Conservation (phyloP, 2,113 vertebrate genomes). For the Aldabrachelys gigantea region DNA sequence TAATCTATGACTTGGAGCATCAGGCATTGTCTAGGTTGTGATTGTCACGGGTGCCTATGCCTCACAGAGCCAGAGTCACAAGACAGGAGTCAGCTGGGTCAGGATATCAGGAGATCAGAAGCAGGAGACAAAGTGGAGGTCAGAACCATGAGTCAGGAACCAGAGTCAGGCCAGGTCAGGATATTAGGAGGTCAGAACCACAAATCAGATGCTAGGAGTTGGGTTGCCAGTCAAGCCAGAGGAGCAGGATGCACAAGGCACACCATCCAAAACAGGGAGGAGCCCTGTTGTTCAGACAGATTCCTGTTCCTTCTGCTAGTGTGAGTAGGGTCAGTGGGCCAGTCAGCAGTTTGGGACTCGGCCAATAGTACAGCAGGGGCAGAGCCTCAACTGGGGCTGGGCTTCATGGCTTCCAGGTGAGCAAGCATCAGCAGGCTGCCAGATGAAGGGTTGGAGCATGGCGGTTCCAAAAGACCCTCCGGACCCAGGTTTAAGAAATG, state of each 20-base stretch:
- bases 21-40: background rate
- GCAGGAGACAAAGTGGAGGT: too few species aligned
- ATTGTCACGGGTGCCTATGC: too few species aligned
- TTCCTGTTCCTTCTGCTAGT: background rate
- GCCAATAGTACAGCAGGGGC: background rate
- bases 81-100: background rate
- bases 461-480: background rate
- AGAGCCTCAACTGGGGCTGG: background rate
- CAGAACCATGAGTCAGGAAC: too few species aligned
- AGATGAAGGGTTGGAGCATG: background rate
- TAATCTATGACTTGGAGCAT: fast-evolving
- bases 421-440: background rate
- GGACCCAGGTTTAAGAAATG: background rate
- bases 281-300: background rate
- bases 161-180: background rate
- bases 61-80: background rate
- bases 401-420: background rate
- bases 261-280: background rate
- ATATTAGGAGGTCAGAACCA: background rate
- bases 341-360: background rate
- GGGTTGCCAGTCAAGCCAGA: too few species aligned
- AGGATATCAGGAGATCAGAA: background rate
- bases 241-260: background rate
- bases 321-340: background rate
- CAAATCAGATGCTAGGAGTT: too few species aligned